Evolutionary conservation across 2,888 invertebrate species (phyloP).

Genomic region (Metalampra italica): DNA sequence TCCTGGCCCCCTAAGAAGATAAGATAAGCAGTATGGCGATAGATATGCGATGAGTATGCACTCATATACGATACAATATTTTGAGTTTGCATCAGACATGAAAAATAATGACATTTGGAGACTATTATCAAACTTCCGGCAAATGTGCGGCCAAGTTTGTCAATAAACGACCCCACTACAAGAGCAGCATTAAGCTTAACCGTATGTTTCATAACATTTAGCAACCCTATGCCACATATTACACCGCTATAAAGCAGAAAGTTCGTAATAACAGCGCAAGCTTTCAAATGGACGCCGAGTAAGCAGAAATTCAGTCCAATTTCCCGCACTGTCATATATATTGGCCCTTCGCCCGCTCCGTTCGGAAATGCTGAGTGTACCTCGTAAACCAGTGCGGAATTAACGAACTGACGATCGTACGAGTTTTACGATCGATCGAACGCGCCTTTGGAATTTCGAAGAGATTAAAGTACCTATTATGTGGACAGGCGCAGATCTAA

Average conservation of each 20-base stretch:
- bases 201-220: too few relatives aligned
- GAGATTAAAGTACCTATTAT: neutral
- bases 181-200: too few relatives aligned
- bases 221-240: neutral
- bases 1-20: too few relatives aligned
- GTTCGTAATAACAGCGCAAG: conserved; percentile 5
- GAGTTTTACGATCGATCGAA: conserved; percentile 15
- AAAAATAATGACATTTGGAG: too few relatives aligned
- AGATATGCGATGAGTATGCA: too few relatives aligned
- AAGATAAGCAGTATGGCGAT: too few relatives aligned
- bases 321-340: conserved; percentile 66
- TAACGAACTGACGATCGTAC: conserved; percentile 15
- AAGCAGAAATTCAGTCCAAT: conserved; percentile 64
- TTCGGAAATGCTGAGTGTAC: conserved; percentile 37
- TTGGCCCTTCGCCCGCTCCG: conserved; percentile 42
- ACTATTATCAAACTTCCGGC: too few relatives aligned
- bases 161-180: too few relatives aligned
- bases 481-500: neutral
- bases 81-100: too few relatives aligned
- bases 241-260: conserved; percentile 15
- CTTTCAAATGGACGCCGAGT: conserved; percentile 30
- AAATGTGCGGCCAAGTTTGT: too few relatives aligned
- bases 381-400: conserved; percentile 23
- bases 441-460: conserved; percentile 15
- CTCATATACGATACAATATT: too few relatives aligned